Conservation (phyloP, 2,888 invertebrate species). For the Cremastinae sp. region DNA sequence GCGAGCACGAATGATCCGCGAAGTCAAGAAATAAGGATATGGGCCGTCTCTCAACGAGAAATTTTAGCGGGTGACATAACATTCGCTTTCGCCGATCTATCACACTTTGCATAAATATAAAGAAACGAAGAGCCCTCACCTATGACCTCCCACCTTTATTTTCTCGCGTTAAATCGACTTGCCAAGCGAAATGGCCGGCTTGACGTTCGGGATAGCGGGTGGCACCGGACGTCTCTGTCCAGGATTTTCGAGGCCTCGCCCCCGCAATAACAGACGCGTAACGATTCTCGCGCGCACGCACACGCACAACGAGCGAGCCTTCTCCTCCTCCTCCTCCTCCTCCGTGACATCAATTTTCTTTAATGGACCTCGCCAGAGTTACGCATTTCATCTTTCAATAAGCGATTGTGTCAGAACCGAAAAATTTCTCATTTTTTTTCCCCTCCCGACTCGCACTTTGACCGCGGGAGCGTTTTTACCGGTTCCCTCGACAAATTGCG, state of each 20-base stretch:
- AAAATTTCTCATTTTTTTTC: conserved; percentile 47
- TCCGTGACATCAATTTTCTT: conserved; percentile 56
- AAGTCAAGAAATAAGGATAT: conserved; percentile 9
- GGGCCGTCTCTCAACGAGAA: conserved; percentile 1
- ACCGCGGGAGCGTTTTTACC: not conserved
- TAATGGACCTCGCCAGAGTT: conserved; percentile 56
- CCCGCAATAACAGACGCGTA: conserved; percentile 14
- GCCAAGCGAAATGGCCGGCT: too few species aligned
- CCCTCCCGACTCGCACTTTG: too few species aligned
- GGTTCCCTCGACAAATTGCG: not conserved
- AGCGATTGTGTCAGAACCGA: conserved; percentile 53
- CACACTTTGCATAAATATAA: conserved; percentile 68
- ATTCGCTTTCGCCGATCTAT: conserved; percentile 72
- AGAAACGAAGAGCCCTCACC: conserved; percentile 60
- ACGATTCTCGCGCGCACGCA: not conserved
- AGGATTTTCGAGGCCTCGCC: conserved; percentile 21
- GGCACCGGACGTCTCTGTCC: conserved; percentile 4
- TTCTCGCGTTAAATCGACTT: not conserved
- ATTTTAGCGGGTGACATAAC: conserved; percentile 66
- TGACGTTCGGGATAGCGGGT: not conserved
- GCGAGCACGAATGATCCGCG: not conserved
- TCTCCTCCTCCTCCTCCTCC: conserved; percentile 1
- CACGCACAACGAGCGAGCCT: not conserved
- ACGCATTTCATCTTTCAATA: conserved; percentile 56
- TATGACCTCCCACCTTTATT: conserved; percentile 50